Base-by-base conservation (phyloP, 2,888 invertebrate species). In the Meganola albula region DNA sequence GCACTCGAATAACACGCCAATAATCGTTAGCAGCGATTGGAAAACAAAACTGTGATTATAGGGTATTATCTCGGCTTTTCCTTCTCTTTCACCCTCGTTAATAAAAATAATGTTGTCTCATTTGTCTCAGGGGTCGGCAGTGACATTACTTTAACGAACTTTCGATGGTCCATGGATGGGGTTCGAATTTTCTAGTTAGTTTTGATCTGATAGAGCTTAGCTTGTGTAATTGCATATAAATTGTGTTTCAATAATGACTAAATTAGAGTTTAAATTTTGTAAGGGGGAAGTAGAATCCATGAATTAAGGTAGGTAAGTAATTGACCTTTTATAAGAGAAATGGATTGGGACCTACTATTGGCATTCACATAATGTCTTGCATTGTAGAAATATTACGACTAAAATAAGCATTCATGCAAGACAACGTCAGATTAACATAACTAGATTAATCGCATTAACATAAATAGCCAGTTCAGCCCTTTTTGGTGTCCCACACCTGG, bases 31-130 rank as follows among this genome's bases (percentile, higher is more conserved):
- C 77, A 84, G 78, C 87, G 88, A 87, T 88, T 88, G 88, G 89
- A 88, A 89, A 89, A 89, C 89, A 89, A 89, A 88, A 88, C 88
- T 88, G 89, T 88, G 88, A 89, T 89, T 89, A 89, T 87, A 75
- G 64, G 82, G 79, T 65, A 82, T 82, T 82, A 84, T 78, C 75
- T 73, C 52, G 49, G 45, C 50, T 58, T 44, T 49, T 40, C 54
- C 39, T 36, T 78, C 77, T 48, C 65, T 58, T 56, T 80, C 62
- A 39, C 27, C 39, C 69, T 34, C 37, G 44, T 42, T 38, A 44
- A 37, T 31, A 37, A 43, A 39, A 47, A 43, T 71, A 53, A 50
- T 49, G 57, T 57, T 42, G 38, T 80, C 68, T 71, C 80, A 52
- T 59, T 74, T 58, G 54, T 61, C 61, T 66, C 59, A 75, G 77